Percentiles rank a stretch among this genome's conserved stretches.
phyloP scores from a whole-genome alignment of 2,888 invertebrate species.

The Eupithecia exiguata region DNA sequence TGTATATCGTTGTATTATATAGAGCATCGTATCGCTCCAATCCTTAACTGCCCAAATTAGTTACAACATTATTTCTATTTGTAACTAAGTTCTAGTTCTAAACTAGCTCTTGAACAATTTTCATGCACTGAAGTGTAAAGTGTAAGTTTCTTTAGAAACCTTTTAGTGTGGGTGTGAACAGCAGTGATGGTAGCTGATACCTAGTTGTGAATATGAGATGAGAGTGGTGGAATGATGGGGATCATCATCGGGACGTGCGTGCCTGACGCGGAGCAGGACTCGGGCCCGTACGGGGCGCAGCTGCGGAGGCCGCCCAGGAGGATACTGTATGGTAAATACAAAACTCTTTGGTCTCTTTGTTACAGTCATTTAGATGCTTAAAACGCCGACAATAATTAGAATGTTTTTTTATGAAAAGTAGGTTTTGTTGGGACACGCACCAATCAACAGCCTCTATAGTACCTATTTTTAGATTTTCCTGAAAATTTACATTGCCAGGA shows the following conservation, averaged over 20 bases:
- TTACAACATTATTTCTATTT: background rate
- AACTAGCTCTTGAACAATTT: conserved; percentile 2
- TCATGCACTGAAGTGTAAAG: conserved; percentile 20
- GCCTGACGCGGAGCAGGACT: conserved; percentile 86
- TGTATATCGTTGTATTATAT: background rate
- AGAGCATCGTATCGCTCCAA: conserved; percentile 22
- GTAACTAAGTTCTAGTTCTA: background rate
- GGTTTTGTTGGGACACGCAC: no score
- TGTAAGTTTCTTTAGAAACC: conserved; percentile 12
- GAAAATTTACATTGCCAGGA: no score
- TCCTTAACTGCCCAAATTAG: conserved; percentile 1
- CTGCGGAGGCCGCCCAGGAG: conserved; percentile 72
- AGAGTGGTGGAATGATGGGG: conserved; percentile 80
- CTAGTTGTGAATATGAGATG: conserved; percentile 44
- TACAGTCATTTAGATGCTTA: background rate
- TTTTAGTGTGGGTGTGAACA: background rate
- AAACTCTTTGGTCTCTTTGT: background rate
- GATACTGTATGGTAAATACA: conserved; percentile 72
- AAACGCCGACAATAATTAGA: background rate
- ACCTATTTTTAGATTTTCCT: background rate
- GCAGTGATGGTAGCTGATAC: background rate
- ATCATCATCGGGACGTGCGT: conserved; percentile 89
- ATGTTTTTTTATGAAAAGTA: no score
- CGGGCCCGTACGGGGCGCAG: conserved; percentile 74
- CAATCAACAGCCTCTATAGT: background rate